Evolutionary conservation across 2,797 vertebrate species (phyloP).

Genomic region (Enteromius radiatus): DNA sequence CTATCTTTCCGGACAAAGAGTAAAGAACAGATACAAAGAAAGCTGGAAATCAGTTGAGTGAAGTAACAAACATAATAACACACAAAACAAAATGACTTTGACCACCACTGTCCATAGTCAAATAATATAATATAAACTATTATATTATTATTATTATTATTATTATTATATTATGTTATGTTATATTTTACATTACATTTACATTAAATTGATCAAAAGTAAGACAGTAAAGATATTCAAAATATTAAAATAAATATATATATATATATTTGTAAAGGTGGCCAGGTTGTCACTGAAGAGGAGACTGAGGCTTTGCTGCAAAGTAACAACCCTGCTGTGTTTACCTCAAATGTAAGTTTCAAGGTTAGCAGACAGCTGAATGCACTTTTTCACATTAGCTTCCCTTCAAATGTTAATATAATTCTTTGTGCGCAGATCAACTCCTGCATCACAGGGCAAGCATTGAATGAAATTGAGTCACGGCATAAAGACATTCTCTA

Average conservation of each 20-base stretch:
- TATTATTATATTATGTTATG: neutral
- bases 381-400: neutral
- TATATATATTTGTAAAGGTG: conserved; percentile 74
- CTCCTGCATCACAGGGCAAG: conserved; percentile 78
- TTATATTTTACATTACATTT: neutral
- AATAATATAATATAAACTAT: too few relatives aligned
- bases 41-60: conserved; percentile 77
- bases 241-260: neutral
- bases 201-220: neutral
- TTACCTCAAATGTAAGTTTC: conserved; percentile 84
- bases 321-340: conserved; percentile 82
- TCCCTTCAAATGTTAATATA: conserved; percentile 13
- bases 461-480: conserved; percentile 88
- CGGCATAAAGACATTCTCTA: conserved; percentile 88
- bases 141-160: too few relatives aligned
- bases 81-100: conserved; percentile 3
- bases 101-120: neutral
- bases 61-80: neutral
- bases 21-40: conserved; percentile 87
- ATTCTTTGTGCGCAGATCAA: conserved; percentile 76
- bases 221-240: neutral
- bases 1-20: conserved; percentile 87
- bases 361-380: neutral
- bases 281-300: conserved; percentile 84
- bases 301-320: conserved; percentile 89